Evolutionary conservation across 1,140 invertebrate species (phyloP), one percentile per base, ranked within the genome.

Genomic region (Trichonephila clavipes): DNA sequence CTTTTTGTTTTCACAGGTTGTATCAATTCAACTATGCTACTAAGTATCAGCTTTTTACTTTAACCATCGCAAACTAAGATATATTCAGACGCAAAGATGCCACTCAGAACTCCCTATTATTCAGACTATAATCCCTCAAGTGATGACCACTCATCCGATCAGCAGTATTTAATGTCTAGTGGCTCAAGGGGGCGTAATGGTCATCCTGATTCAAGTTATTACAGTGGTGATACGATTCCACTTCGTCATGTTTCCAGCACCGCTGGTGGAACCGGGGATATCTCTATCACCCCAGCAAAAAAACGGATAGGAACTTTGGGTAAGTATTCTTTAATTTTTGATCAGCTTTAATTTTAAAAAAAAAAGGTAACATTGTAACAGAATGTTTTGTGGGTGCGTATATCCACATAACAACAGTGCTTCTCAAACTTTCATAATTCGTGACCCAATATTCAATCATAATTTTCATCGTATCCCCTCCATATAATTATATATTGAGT

Each of bases 261-360:
- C 58, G n/a, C 82, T 64, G 34, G 77, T 24, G 69, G 44, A 28
- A 34, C 72, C 10, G 77, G 77, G n/a, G 90, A 91, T 12, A 44
- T 91, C 6, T 51, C 59, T 8, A 59, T 81, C n/a, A 58, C 24
- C 8, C 64, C 61, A 59, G 64, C 24, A 10, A 92, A 92, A 14
- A 92, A 92, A 77, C 34, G 85, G 10, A 77, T 87, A 19, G 91
- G 91, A 69, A 92, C 91, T 24, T 51, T 92, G 40, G 91, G 91
- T 87, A 87, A 77, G 62, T 24, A 19, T 51, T 51, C 10, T 51
- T 51, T 51, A 12, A 51, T 51, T 51, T 51, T 51, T 51, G 51
- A 5, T 51, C 51, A 12, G 51, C 51, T 51, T 51, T 51, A 51
- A 51, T 51, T 51, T 51, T 1, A 51, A 51, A 51, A 0, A 44